Base-by-base conservation (phyloP, 2,113 vertebrate genomes). In the Pteruthius melanotis region DNA sequence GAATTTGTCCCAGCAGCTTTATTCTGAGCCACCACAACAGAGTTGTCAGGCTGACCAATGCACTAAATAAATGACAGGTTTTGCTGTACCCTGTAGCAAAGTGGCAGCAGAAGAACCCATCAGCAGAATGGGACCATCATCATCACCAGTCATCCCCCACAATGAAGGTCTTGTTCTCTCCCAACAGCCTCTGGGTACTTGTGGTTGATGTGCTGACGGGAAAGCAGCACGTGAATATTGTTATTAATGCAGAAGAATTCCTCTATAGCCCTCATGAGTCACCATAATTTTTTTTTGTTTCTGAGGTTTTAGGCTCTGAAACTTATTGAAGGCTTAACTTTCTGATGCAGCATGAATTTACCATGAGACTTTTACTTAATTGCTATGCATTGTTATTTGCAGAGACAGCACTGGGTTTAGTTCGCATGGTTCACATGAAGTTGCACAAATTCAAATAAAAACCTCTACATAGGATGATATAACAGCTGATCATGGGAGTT, bases 211-310 rank as follows among this genome's bases (percentile, higher is more conserved):
- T 13, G 44, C 19, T 86, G 83, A 93, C 8, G 44, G 66, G 44
- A 90, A 90, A 88, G 70, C 54, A 90, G 71, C 53, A 83, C 44
- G 86, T 23, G 71, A 52, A 60, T 64, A 71, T 53, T 53, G 57
- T 56, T 56, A 88, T 52, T 94, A 83, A 94, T 93, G 90, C 44
- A 15, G 57, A 92, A 90, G 49, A 80, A 69, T 85, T 90, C 19
- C 27, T 92, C 86, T 76, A 26, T 17, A 90, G 53, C 37, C 44
- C 66, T 93, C 66, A 60, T 52, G 89, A 94, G 35, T 72, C 83
- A 94, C 49, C 85, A 31, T 27, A 33, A 42, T 88, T 74, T 44
- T 57, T 81, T 87, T 71, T 79, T 64, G 30, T 76, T 88, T 83
- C 86, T 86, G 94, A 64, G 70, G 89, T 72, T 93, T 92, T 64